A percentile compares a stretch with the other conserved stretches of the same genome.
phyloP scores from a whole-genome alignment of 1,140 invertebrate genomes.

The Harlomillsia oculata region DNA sequence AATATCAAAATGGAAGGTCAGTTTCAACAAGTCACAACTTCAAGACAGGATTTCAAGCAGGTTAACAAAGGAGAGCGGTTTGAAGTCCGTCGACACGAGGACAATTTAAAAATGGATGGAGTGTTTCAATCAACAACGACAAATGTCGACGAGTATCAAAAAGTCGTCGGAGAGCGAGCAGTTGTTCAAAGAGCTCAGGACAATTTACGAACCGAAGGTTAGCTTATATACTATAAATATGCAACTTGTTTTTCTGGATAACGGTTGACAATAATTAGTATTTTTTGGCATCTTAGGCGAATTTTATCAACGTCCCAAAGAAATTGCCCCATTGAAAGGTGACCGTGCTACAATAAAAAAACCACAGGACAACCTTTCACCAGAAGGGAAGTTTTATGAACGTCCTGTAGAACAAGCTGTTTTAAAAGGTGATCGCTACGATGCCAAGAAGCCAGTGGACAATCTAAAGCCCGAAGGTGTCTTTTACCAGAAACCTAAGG shows the following conservation, averaged over 20 bases:
- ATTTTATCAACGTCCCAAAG: conserved; percentile 38
- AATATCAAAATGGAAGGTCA: background rate
- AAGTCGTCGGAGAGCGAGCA: conserved; percentile 39
- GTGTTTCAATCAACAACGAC: conserved; percentile 3
- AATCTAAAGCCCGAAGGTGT: conserved; percentile 43
- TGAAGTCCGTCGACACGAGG: conserved; percentile 39
- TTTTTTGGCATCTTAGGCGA: too few relatives aligned
- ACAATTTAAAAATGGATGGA: conserved; percentile 51
- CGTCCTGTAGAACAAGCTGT: background rate
- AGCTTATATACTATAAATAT: too few relatives aligned
- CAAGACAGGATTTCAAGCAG: conserved; percentile 4
- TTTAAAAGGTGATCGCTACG: conserved; percentile 36
- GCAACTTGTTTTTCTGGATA: too few relatives aligned
- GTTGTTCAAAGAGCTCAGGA: conserved; percentile 48
- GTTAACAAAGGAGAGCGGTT: conserved; percentile 36
- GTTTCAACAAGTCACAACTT: conserved; percentile 2
- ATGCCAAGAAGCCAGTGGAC: conserved; percentile 42
- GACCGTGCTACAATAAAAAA: conserved; percentile 47
- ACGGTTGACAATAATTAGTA: conserved; percentile 53
- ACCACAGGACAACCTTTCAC: conserved; percentile 54
- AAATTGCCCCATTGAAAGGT: conserved; percentile 35
- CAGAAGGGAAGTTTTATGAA: conserved; percentile 42
- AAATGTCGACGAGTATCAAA: conserved; percentile 37
- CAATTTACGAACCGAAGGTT: conserved; percentile 4
- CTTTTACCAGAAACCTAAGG: conserved; percentile 22